phyloP scores from a whole-genome alignment of 2,797 vertebrate genomes.

The Chloroceryle inda region DNA sequence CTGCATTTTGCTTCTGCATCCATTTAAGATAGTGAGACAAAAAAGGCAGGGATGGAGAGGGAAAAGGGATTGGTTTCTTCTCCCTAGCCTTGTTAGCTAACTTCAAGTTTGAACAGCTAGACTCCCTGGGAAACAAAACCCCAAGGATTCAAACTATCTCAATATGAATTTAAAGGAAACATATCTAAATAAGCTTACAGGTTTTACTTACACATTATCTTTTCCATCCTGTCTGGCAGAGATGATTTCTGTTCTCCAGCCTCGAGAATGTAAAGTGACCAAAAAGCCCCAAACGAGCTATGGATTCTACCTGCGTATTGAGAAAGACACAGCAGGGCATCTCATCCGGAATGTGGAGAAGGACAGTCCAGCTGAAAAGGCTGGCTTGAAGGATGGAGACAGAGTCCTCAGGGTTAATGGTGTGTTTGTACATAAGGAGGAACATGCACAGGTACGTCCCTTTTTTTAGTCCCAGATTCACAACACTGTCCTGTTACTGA shows the following conservation, averaged over 20 bases:
- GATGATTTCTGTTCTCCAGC: constrained; percentile 84
- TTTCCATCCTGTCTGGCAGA: constrained; percentile 57
- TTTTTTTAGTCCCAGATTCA: background rate
- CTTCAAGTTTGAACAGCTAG: background rate
- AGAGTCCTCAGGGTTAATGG: constrained; percentile 91
- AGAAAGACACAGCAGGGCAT: constrained; percentile 88
- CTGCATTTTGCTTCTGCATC: background rate
- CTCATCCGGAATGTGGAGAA: constrained; percentile 89
- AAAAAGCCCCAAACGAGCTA: constrained; percentile 86
- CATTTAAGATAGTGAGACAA: background rate
- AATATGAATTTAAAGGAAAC: background rate
- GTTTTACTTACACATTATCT: background rate
- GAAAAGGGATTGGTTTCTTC: background rate
- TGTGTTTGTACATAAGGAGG: constrained; percentile 86
- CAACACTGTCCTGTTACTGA: background rate
- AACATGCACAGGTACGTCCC: constrained; percentile 86
- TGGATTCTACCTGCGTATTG: constrained; percentile 91
- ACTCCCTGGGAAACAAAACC: background rate
- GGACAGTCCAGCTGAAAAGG: constrained; percentile 87
- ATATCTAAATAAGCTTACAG: background rate
- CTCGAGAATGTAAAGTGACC: constrained; percentile 86
- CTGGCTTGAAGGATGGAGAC: constrained; percentile 94
- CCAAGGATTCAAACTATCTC: background rate
- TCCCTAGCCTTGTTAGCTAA: background rate
- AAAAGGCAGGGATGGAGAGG: background rate